Evolutionary conservation across 1,140 invertebrate species (phyloP).

Genomic region (Gonatopus flavifemur): DNA sequence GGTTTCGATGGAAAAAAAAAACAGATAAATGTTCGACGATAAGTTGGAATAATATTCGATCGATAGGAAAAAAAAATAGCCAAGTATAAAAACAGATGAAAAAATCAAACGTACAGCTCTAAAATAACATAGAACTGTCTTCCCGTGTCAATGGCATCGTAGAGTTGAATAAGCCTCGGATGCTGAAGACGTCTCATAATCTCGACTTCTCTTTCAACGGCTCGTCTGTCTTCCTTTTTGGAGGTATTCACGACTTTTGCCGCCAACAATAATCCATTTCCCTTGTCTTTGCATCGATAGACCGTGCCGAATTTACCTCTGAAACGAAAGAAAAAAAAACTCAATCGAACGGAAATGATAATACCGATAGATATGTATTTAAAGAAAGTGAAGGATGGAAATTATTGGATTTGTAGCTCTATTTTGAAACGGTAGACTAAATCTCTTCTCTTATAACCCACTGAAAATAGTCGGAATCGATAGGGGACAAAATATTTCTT

Average conservation of each 20-base stretch:
- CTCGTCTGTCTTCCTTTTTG: slow-evolving; percentile 82
- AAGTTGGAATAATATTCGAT: slow-evolving; percentile 3
- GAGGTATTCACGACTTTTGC: slow-evolving; percentile 90
- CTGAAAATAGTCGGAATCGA: too few species aligned
- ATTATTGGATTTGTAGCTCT: too few species aligned
- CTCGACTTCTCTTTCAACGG: slow-evolving; percentile 93
- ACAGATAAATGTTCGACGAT: too few species aligned
- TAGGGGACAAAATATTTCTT: too few species aligned
- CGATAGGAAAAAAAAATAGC: neutral
- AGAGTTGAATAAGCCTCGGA: slow-evolving; percentile 91
- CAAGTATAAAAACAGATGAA: too few species aligned
- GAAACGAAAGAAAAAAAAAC: slow-evolving; percentile 26
- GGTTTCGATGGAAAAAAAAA: too few species aligned
- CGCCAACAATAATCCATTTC: slow-evolving; percentile 78
- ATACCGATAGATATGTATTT: too few species aligned
- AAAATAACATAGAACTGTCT: slow-evolving; percentile 93
- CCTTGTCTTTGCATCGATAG: slow-evolving; percentile 86
- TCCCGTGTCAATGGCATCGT: slow-evolving; percentile 91
- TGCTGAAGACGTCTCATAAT: slow-evolving; percentile 94
- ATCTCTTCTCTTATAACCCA: too few species aligned
- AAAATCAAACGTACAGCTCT: slow-evolving; percentile 94
- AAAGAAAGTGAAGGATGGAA: too few species aligned
- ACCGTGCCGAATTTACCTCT: slow-evolving; percentile 99
- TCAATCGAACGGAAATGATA: too few species aligned
- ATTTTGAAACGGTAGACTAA: too few species aligned